Evolutionary conservation across 2,797 vertebrate species (phyloP), one percentile per base, ranked within the genome.

Genomic region (Euthynnus affinis): DNA sequence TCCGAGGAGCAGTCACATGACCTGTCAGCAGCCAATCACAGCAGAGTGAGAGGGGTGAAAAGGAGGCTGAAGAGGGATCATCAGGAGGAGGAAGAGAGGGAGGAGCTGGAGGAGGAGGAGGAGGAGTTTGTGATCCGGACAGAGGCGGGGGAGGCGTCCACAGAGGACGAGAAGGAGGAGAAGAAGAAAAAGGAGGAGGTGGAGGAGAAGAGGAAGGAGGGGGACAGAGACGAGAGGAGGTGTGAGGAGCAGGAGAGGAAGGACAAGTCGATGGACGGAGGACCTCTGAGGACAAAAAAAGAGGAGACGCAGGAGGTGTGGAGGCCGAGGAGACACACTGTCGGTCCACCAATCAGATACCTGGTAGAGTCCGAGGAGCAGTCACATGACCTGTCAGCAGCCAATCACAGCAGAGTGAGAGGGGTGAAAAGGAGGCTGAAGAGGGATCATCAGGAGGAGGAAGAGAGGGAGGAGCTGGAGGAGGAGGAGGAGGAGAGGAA

Each of bases 271-370:
- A 6, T 32, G 29, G 29, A 32, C 29, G 29, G 29, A 32, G 29
- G 29, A 32, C 6, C 29, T 5, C 29, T 32, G 29, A 32, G 6
- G 29, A 32, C 6, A 6, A 32, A 32, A 32, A 32, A 13, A 13
- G 29, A 32, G 29, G 29, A 32, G 29, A 32, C 5, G 29, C 9
- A n/a, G 40, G 29, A 22, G 49, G 13, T 5, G 4, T 22, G 37
- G 37, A 37, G 37, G 9, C 9, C 9, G 37, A 37, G 37, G 10
- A 37, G 10, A 53, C 73, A 22, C 8, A 46, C 13, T 6, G 84
- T 80, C 0, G 57, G 74, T 18, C 71, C 74, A 6, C 78, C 80
- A 10, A 34, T 86, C 40, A 74, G 81, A 56, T 78, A 68, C 55
- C 58, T 67, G 37, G 3, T 74, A 0, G 77, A 80, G 42, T 83